Conservation (phyloP, 2,113 vertebrate species). For the Trachemys scripta region DNA sequence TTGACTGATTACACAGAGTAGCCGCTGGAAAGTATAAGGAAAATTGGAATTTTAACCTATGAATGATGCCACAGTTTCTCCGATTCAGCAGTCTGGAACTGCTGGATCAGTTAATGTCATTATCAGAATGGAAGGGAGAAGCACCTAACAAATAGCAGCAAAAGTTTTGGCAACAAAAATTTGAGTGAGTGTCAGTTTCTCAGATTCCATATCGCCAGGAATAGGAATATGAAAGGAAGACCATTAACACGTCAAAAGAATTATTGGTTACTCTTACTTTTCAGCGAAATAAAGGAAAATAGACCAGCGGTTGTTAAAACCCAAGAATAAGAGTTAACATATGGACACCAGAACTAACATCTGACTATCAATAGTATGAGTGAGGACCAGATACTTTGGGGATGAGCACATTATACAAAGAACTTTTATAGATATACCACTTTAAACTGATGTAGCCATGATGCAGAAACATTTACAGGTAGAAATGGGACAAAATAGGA, state of each 20-base stretch:
- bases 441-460: neutral
- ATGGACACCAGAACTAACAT: neutral
- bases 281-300: neutral
- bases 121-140: neutral
- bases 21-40: neutral
- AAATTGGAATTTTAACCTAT: neutral
- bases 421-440: neutral
- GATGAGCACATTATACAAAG: neutral
- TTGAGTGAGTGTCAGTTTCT: neutral
- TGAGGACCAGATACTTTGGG: neutral
- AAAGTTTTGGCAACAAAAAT: neutral
- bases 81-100: neutral
- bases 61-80: neutral
- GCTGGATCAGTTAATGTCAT: neutral
- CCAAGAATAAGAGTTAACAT: neutral
- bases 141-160: neutral
- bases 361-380: neutral
- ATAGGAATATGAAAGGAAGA: neutral
- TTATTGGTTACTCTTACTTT: neutral
- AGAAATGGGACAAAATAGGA: neutral
- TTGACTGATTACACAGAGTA: neutral
- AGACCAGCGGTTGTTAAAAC: neutral
- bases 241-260: neutral
- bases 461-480: neutral
- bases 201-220: neutral